Evolutionary conservation across 2,888 invertebrate genomes (phyloP), one percentile per base, ranked within the genome.

Genomic region (Polymixis lichenea): DNA sequence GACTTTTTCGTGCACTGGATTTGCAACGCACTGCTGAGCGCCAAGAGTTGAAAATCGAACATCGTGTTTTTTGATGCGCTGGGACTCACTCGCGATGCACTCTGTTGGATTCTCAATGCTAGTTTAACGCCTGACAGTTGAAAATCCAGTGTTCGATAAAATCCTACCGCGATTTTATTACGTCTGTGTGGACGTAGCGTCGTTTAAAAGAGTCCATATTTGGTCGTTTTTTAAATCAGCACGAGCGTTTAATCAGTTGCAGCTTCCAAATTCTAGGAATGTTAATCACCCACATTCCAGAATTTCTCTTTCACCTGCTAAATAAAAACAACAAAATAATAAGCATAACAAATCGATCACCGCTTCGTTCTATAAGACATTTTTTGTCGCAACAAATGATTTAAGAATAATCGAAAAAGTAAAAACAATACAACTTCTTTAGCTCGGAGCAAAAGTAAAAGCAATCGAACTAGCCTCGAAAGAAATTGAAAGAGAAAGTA

Each of bases 401-500:
- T 90, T 87, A 83, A 77, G 72, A 86, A 74, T 86, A 90, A 89
- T 88, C 82, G 88, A 89, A 90, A 89, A 90, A 90, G 85, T 86
- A 88, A 87, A 87, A 90, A 90, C 89, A 90, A 90, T 90, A 89
- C 88, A 88, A 90, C 55, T 77, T 80, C 87, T 89, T 88, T 80
- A 85, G 87, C 85, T 86, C 51, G 71, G 73, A 88, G 86, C 87
- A 88, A 88, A 91, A 89, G 89, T 91, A 90, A 91, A 90, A 91
- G 89, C 87, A 84, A 90, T 91, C 82, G 88, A 89, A 89, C 88
- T 89, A 90, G 87, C 83, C 82, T 86, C 84, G 75, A 88, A 90
- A 90, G 87, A 85, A 89, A 89, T 83, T 87, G 87, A 90, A 88
- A 83, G 87, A 86, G 90, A 92, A 92, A 91, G 90, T 90, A 88